Evolutionary conservation across 2,113 vertebrate species (phyloP).

Genomic region (Cynopterus brachyotis): DNA sequence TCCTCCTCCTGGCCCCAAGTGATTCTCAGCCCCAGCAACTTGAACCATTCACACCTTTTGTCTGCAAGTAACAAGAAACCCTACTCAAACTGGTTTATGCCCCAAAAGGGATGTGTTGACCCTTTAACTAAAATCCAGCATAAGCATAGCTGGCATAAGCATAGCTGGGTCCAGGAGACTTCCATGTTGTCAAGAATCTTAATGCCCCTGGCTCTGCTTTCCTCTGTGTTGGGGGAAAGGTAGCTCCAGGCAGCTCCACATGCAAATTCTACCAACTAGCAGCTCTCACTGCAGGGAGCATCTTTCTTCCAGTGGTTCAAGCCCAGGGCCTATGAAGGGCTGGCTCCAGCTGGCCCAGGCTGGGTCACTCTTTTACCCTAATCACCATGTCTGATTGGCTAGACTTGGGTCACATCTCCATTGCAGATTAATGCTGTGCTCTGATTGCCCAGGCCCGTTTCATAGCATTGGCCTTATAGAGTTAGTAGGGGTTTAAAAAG

Average conservation of each 20-base stretch:
- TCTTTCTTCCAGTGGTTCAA: neutral
- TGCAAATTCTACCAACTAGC: neutral
- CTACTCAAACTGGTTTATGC: neutral
- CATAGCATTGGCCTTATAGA: neutral
- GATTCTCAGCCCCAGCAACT: neutral
- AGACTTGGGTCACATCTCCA: neutral
- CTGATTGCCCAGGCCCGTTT: neutral
- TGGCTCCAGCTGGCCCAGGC: neutral
- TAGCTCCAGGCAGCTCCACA: neutral
- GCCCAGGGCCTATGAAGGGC: no score
- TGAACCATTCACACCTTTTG: neutral
- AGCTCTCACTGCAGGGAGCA: neutral
- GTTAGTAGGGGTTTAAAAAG: neutral
- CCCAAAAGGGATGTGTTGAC: neutral
- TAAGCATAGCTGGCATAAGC: neutral
- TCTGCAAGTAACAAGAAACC: neutral
- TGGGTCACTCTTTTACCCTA: neutral
- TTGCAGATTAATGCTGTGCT: neutral
- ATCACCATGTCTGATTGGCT: neutral
- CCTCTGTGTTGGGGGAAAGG: neutral
- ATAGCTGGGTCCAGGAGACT: neutral
- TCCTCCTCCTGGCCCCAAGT: neutral
- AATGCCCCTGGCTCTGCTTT: neutral
- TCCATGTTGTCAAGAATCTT: neutral
- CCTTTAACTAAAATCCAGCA: neutral